Evolutionary conservation across 1,140 invertebrate species (phyloP), one percentile per base, ranked within the genome.

Genomic region (Colletes latitarsis): DNA sequence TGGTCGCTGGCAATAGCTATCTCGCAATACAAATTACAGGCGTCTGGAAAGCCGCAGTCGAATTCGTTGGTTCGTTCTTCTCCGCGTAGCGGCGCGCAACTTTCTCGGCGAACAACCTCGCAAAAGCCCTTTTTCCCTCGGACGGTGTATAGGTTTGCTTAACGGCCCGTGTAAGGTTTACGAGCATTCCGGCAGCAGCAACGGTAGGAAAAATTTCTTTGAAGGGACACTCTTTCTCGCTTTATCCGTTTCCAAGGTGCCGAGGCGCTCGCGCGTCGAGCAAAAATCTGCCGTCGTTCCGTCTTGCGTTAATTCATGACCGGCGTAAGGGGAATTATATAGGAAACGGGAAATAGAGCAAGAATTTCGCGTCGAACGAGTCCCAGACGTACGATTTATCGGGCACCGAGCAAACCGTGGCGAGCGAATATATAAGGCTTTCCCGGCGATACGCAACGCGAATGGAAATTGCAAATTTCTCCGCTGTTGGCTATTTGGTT

Each of bases 111-210:
- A 15, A 12, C 52, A 55, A 10, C 15, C 21, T 78, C 30, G 41
- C 55, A 77, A 78, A 84, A 69, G 15, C 60, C 64, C 53, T 63
- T 55, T 64, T 74, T 57, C 5, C n/a, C 9, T 30, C 68, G 19
- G 30, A 17, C 12, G 68, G 71, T 79, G 41, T 79, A 84, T 83
- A 79, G 84, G 84, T 86, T 86, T 87, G 84, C 78, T 81, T 82
- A 86, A 87, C 85, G 84, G 84, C 41, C 82, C 85, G 86, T 87
- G 63, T 63, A 84, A 87, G 70, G 82, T 87, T 87, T 87, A 87
- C 86, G 82, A 84, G 75, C 76, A 76, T 82, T 69, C 55, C 68
- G 30, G 30, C 30, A 17, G 62, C 21, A 53, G 74, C 60, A 81
- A 76, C 82, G 60, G n/a, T 9, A 62, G 12, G 81, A 76, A 82